Conservation (phyloP, 1,140 invertebrate species). For the Wasmannia auropunctata region DNA sequence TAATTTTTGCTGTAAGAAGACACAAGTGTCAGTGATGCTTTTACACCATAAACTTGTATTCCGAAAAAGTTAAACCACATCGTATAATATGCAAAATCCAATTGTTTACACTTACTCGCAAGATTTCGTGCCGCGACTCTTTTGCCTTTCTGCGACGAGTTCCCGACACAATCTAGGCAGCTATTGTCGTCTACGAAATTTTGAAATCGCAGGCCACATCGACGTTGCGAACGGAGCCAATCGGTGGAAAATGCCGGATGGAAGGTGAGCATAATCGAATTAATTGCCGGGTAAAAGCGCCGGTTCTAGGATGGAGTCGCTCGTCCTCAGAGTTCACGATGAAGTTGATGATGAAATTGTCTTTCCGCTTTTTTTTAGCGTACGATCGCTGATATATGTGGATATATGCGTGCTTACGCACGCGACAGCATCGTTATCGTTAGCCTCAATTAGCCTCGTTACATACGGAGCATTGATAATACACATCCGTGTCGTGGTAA, state of each 20-base stretch:
- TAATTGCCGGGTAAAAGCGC: not conserved
- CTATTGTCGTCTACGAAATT: not conserved
- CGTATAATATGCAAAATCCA: not conserved
- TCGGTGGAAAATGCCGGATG: not conserved
- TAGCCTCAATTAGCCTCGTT: conserved; percentile 73
- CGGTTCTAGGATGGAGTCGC: conserved; percentile 8
- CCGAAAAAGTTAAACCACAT: too few relatives aligned
- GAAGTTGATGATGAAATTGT: too few relatives aligned
- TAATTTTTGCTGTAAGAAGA: not conserved
- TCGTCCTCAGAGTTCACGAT: not conserved
- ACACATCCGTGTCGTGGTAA: not conserved
- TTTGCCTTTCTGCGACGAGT: too few relatives aligned
- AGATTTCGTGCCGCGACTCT: not conserved
- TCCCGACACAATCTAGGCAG: not conserved
- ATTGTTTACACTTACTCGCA: not conserved
- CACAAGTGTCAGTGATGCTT: too few relatives aligned
- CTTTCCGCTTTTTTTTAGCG: not conserved
- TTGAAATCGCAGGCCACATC: not conserved
- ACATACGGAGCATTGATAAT: conserved; percentile 59
- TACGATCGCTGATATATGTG: not conserved
- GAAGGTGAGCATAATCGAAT: conserved; percentile 18
- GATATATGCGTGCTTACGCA: not conserved
- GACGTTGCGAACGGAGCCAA: not conserved
- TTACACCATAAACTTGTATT: not conserved
- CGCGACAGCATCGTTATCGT: conserved; percentile 61